A percentile compares a stretch with the other conserved stretches of the same genome.
Evolutionary conservation across 2,888 invertebrate genomes (phyloP).

Genomic region (Mimachlamys varia): DNA sequence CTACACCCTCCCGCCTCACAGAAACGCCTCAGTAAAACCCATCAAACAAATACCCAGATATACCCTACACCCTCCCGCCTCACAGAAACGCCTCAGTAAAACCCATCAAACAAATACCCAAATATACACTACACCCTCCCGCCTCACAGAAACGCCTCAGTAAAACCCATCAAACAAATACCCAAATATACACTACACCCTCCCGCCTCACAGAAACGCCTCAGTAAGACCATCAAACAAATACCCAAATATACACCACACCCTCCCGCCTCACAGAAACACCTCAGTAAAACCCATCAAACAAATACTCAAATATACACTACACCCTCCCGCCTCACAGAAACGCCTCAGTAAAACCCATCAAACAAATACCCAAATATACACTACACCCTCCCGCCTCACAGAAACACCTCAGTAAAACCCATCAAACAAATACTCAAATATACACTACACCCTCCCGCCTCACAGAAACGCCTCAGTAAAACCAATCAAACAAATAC

Average conservation of each 20-base stretch:
- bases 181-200: not conserved
- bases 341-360: no score
- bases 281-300: no score
- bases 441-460: not conserved
- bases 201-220: not conserved
- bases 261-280: not conserved
- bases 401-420: not conserved
- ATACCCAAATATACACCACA: not conserved
- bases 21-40: no score
- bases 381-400: not conserved
- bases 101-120: no score
- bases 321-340: not conserved
- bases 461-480: not conserved
- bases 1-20: not conserved
- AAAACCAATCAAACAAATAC: no score
- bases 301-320: no score
- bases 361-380: no score
- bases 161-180: no score
- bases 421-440: no score
- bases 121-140: not conserved
- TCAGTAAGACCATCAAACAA: no score
- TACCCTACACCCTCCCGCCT: not conserved
- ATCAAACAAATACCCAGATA: no score
- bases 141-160: not conserved
- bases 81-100: not conserved